Evolutionary conservation across 2,113 vertebrate genomes (phyloP).

Genomic region (Melospiza melodia): DNA sequence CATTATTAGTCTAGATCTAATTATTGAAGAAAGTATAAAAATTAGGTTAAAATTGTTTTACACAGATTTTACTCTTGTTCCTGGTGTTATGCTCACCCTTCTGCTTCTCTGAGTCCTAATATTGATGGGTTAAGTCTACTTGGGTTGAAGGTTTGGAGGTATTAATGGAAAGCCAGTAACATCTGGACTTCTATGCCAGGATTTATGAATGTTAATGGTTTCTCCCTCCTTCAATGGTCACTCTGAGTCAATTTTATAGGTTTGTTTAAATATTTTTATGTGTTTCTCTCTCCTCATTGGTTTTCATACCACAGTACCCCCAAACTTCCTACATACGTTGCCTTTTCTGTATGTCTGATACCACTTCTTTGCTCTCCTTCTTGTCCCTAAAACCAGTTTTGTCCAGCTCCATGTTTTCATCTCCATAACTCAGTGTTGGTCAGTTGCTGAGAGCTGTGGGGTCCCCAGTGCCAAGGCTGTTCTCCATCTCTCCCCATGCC

Average conservation of each 20-base stretch:
- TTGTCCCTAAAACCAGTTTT: background rate
- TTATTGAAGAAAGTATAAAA: background rate
- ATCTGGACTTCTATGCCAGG: background rate
- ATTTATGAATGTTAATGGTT: background rate
- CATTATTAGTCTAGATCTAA: background rate
- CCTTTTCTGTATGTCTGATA: background rate
- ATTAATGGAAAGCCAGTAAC: background rate
- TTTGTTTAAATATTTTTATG: background rate
- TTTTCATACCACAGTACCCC: background rate
- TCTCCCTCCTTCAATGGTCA: background rate
- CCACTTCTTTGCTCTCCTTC: background rate
- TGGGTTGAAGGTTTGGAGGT: rapidly evolving
- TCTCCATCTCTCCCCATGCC: background rate
- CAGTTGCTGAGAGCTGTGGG: background rate
- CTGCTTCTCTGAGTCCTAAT: background rate
- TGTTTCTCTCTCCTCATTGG: background rate
- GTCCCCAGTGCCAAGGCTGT: background rate
- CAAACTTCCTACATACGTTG: background rate
- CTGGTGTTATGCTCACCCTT: background rate
- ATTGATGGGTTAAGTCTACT: background rate
- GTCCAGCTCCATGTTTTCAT: background rate
- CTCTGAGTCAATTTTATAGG: background rate
- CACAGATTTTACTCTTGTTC: background rate
- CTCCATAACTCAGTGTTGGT: background rate
- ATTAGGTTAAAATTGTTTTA: background rate